Conservation (phyloP, 1,140 invertebrate species). For the Drosophila melanogaster region DNA sequence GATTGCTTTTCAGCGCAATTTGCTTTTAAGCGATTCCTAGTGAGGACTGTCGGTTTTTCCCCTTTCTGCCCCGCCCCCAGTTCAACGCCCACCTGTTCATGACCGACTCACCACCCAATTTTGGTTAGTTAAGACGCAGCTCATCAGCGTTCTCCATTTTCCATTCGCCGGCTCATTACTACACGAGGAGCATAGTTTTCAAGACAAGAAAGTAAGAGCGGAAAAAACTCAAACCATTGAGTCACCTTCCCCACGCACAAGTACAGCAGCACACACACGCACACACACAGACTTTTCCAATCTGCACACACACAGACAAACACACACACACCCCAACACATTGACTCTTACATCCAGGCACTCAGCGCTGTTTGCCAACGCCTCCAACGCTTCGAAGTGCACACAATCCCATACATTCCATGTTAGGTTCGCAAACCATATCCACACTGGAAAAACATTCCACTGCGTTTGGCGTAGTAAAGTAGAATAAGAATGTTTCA, state of each 20-base stretch:
- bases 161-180: slow-evolving; percentile 40
- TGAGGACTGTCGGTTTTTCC: slow-evolving; percentile 7
- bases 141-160: slow-evolving; percentile 31
- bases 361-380: slow-evolving; percentile 37
- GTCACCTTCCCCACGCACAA: slow-evolving; percentile 14
- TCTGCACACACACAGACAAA: neutral
- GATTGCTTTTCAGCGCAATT: slow-evolving; percentile 73
- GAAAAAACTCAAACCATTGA: slow-evolving; percentile 28
- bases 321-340: slow-evolving; percentile 1
- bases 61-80: neutral
- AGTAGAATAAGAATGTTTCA: too few relatives aligned
- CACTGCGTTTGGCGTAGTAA: too few relatives aligned
- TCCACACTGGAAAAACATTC: slow-evolving; percentile 8
- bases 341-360: slow-evolving; percentile 31
- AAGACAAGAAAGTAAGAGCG: slow-evolving; percentile 20
- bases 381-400: slow-evolving; percentile 11
- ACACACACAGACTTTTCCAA: neutral
- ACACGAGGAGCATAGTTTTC: slow-evolving; percentile 14
- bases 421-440: neutral
- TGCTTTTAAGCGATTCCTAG: slow-evolving; percentile 62
- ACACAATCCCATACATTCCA: slow-evolving; percentile 17
- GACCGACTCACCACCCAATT: slow-evolving; percentile 13
- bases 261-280: neutral
- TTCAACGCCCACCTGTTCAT: slow-evolving; percentile 19
- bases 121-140: slow-evolving; percentile 58